Base-by-base conservation (phyloP, 2,797 vertebrate species). In the Helostoma temminkii region DNA sequence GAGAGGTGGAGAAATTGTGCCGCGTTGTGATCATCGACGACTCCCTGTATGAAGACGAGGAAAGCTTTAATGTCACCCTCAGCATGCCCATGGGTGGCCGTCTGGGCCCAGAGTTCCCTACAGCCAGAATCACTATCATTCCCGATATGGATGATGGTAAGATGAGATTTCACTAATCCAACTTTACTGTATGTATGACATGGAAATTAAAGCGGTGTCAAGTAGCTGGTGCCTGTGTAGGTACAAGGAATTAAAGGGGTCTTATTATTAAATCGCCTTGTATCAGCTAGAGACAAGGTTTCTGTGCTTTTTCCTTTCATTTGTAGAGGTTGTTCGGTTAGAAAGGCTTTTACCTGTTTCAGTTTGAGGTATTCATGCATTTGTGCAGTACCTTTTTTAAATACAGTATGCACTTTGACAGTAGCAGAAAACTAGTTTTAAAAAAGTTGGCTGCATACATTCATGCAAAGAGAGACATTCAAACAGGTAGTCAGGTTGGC, bases 1-100 rank as follows among this genome's bases (percentile, higher is more conserved):
- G 93, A 0, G 96, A 98, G 82, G 84, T 28, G 1, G 96, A 98
- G 89, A 96, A 96, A 73, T 71, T 69, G 43, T 99, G 97, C 74
- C 94, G 96, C 0, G 71, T 99, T 0, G 83, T 97, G 39, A 88
- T 99, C 71, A 99, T 99, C 39, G 97, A 99, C 6, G 97, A 99
- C 83, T 98, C 97, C 6, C 81, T 99, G 75, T 96, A 96, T 5
- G 97, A 99, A 71, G 93, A 94, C 3, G 92, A 95, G 81, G 97
- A 99, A 67, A 95, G 91, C 41, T 98, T 99, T 91, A 96, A 94
- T 37, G 91, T 98, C 72, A 92, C 94, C 49, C 93, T 99, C 84
- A 96, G 96, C 88, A 95, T 96, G 95, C 95, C 97, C 0, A 96
- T 97, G 95, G 96, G 97, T 0, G 97, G 97, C 49, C 94, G 93